Base-by-base conservation (phyloP, 2,797 vertebrate species). In the Alectoris magna region DNA sequence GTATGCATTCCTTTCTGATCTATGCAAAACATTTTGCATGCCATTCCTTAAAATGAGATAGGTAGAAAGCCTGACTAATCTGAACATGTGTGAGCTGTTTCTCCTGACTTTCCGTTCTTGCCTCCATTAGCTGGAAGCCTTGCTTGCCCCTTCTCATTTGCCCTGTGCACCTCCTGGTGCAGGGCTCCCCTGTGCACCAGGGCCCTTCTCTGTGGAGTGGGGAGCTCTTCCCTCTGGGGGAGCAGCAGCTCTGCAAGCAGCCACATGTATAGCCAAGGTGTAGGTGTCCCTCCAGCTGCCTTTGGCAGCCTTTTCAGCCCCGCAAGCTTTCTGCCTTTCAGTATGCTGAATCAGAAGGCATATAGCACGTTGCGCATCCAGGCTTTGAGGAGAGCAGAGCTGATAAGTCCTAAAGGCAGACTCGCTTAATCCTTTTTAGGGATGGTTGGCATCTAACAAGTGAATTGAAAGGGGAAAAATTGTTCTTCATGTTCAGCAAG, bases 1-100 rank as follows among this genome's bases (percentile, higher is more conserved):
- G 98, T 98, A 98, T 72, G 98, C 94, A 66, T 96, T 92, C 59
- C 43, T 86, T 90, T 83, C 48, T 18, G 7, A 6, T 63, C 46
- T 24, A 7, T 79, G 49, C 68, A 43, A 58, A 22, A 13, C 74
- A 73, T 90, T n/a, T 2, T 0, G 59, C 84, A 77, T 80, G 14
- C 75, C 82, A 38, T 86, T 87, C 18, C 48, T 71, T 92, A 53
- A 56, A 53, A 55, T 24, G 38, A 83, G 13, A 68, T 56, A 60
- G 48, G 9, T 60, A 72, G 82, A 77, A 56, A 86, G 34, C 2
- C 3, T 43, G 21, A 31, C 71, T 68, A 15, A 71, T 34, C 48
- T 55, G 64, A 87, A 51, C 19, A 5, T 0, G 3, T 11, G 43
- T 67, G 79, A 78, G 26, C 51, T 88, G 44, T 60, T 76, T 64